Evolutionary conservation across 2,888 invertebrate species (phyloP).

Genomic region (Oeneis ivallda): DNA sequence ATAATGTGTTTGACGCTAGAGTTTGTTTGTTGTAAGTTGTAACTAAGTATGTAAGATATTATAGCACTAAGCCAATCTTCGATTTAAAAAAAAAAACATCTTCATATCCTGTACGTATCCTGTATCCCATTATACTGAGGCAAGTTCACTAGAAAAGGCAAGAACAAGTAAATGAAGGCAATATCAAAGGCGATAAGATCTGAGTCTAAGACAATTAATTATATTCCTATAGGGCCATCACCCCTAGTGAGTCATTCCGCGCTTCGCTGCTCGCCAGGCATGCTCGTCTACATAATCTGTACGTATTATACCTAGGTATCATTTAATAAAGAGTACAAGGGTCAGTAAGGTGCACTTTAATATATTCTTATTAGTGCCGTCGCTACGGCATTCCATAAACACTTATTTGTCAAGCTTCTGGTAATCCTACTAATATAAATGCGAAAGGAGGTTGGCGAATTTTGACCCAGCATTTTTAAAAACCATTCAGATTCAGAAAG

Average conservation of each 20-base stretch:
- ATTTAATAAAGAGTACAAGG: too few species aligned
- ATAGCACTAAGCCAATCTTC: background rate
- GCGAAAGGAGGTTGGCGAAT: too few species aligned
- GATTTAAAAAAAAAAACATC: background rate
- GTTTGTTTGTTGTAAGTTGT: too few species aligned
- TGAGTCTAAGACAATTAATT: conserved; percentile 40
- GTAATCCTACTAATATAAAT: too few species aligned
- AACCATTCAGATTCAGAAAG: too few species aligned
- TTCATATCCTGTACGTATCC: conserved; percentile 7
- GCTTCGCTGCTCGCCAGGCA: conserved; percentile 39
- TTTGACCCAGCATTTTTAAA: too few species aligned
- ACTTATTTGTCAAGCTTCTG: too few species aligned
- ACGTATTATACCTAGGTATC: background rate
- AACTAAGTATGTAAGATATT: too few species aligned
- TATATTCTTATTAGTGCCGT: too few species aligned
- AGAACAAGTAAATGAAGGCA: conserved; percentile 15
- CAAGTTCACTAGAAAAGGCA: conserved; percentile 13
- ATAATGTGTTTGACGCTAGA: too few species aligned
- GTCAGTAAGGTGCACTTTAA: too few species aligned
- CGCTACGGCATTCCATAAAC: too few species aligned
- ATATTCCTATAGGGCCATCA: conserved; percentile 43
- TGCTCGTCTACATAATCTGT: background rate
- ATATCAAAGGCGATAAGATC: conserved; percentile 32
- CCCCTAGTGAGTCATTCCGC: conserved; percentile 42
- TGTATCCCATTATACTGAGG: background rate